Evolutionary conservation across 2,888 invertebrate species (phyloP), one percentile per base, ranked within the genome.

Genomic region (Hanleya hanleyi): DNA sequence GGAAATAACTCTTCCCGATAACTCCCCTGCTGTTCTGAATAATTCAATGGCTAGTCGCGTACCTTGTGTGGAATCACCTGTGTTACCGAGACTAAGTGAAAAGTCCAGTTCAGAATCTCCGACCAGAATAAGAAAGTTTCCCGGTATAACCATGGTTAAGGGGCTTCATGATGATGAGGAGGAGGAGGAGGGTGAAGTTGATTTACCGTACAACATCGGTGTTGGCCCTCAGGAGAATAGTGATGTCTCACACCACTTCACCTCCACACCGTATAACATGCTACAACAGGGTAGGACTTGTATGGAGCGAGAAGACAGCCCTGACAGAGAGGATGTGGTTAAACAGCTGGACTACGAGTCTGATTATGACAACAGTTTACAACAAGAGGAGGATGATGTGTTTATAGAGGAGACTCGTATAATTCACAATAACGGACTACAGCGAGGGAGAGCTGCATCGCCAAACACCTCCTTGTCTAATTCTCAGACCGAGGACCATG

Each of bases 201-300:
- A n/a, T n/a, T n/a, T n/a, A n/a, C n/a, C n/a, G n/a, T n/a, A n/a
- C n/a, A n/a, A n/a, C 32, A 12, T 57, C 29, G 32, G 57, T 7
- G 32, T 57, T 1, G 57, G 57, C 26, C 22, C 4, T 22, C 32
- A 57, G 29, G 2, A 22, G 57, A 29, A 18, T 4, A 26, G 29
- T 57, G 57, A 57, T 29, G 26, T 29, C 22, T 32, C 57, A 7
- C 15, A 29, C 22, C 57, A 57, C 4, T 57, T 57, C 29, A 57
- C 57, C 57, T 57, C 57, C 4, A 57, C 57, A 18, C 57, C 57
- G 4, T 57, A 57, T 32, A 57, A 57, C 57, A 29, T 57, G 57
- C 26, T 9, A 26, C 57, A 57, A 26, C 57, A 57, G 29, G 57
- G 57, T 4, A 57, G 57, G 29, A 32, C 57, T 29, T 57, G 57